Evolutionary conservation across 2,113 vertebrate genomes (phyloP).

Genomic region (Hemibagrus wyckioides): DNA sequence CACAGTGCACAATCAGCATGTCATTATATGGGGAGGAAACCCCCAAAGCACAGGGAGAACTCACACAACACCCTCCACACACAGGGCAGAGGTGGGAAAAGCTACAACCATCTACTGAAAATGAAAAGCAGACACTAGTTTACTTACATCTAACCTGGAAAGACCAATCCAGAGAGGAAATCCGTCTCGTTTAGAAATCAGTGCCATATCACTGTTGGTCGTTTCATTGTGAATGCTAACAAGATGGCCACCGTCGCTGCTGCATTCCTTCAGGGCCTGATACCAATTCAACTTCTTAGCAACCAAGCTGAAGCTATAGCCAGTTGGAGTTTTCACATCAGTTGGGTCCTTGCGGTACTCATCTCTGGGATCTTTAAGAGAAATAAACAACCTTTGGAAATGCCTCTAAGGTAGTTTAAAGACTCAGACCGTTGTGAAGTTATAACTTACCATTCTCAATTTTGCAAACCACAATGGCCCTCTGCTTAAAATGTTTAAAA

Average conservation of each 20-base stretch:
- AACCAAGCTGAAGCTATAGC: constrained; percentile 77
- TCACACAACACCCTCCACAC: no score
- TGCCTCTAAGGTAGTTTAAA: neutral
- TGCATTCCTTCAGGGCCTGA: constrained; percentile 81
- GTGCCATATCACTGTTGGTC: constrained; percentile 74
- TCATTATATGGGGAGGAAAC: no score
- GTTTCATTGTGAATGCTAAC: constrained; percentile 81
- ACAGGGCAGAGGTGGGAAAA: no score
- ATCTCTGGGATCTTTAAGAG: constrained; percentile 64
- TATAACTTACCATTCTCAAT: constrained; percentile 83
- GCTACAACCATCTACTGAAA: neutral
- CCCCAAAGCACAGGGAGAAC: no score
- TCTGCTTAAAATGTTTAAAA: constrained; percentile 75
- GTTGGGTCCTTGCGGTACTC: constrained; percentile 71
- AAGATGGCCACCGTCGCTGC: constrained; percentile 74
- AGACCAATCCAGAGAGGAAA: constrained; percentile 92
- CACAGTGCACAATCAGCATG: no score
- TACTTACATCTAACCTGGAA: constrained; percentile 87
- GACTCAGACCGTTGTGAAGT: neutral
- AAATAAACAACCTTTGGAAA: neutral
- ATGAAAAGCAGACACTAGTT: neutral
- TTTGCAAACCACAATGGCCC: constrained; percentile 87
- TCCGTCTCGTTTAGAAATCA: constrained; percentile 81
- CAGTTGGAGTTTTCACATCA: constrained; percentile 68
- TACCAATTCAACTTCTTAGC: constrained; percentile 82